phyloP scores from a whole-genome alignment of 2,797 vertebrate genomes.

The Sitta carolinensis region DNA sequence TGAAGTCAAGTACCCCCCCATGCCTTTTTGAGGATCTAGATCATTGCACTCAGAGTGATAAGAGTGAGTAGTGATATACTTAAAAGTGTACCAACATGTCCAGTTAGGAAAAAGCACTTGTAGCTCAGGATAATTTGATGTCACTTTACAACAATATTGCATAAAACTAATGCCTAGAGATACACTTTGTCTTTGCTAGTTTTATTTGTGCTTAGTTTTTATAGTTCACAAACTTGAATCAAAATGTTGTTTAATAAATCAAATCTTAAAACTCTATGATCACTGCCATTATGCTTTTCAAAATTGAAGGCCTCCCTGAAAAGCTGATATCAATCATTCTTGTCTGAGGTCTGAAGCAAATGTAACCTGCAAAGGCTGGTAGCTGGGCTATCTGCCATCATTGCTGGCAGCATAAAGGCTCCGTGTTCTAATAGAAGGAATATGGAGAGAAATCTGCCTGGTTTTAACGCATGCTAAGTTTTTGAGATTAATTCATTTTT shows the following conservation, averaged over 20 bases:
- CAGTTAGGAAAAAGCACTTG: background rate
- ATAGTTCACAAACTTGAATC: background rate
- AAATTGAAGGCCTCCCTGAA: conserved; percentile 10
- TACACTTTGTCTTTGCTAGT: background rate
- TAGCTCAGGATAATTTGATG: background rate
- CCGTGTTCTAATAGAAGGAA: conserved; percentile 5
- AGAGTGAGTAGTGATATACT: background rate
- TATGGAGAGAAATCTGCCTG: conserved; percentile 44
- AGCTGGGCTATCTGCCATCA: conserved; percentile 63
- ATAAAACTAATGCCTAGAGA: conserved; percentile 23
- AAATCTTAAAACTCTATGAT: conserved; percentile 10
- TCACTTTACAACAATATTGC: background rate
- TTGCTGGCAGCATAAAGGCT: conserved; percentile 44
- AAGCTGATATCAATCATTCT: conserved; percentile 55
- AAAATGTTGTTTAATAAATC: conserved; percentile 8
- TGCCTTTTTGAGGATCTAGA: background rate
- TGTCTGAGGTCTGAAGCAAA: conserved; percentile 46
- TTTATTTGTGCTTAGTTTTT: conserved; percentile 6
- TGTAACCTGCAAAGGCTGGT: conserved; percentile 61
- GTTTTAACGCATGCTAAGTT: background rate
- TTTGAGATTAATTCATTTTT: background rate
- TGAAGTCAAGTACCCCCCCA: background rate
- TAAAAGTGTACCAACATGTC: background rate
- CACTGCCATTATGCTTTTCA: conserved; percentile 1
- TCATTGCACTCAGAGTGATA: background rate